Conservation (phyloP, 2,888 invertebrate species). For the Euproctis similis region DNA sequence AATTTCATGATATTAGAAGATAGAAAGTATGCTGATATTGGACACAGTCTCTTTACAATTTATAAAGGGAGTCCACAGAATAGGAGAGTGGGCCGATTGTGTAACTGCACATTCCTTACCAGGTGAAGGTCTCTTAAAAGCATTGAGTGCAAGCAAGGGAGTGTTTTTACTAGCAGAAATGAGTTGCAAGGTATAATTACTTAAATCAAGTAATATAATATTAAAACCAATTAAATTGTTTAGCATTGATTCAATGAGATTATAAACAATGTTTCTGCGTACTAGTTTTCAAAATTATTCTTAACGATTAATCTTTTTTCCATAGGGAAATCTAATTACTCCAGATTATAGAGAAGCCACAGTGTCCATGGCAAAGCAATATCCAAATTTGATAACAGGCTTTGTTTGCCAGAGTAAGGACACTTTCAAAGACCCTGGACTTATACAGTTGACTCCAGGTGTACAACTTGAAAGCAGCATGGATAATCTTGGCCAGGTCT, state of each 20-base stretch:
- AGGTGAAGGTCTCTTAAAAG: constrained; percentile 82
- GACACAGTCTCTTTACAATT: constrained; percentile 92
- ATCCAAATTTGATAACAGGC: constrained; percentile 87
- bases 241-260: too few relatives aligned
- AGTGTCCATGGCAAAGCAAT: constrained; percentile 81
- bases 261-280: too few relatives aligned
- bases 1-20: constrained; percentile 97
- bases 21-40: constrained; percentile 97
- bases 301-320: constrained; percentile 9
- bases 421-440: constrained; percentile 80
- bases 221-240: too few relatives aligned
- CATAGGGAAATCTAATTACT: constrained; percentile 72
- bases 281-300: too few relatives aligned
- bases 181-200: too few relatives aligned
- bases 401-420: constrained; percentile 90
- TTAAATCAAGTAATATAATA: too few relatives aligned
- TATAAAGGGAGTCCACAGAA: constrained; percentile 82
- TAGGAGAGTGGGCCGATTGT: constrained; percentile 92
- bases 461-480: constrained; percentile 82
- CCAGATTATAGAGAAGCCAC: constrained; percentile 81
- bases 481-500: constrained; percentile 90
- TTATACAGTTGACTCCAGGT: constrained; percentile 95
- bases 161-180: constrained; percentile 92
- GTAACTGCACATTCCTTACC: constrained; percentile 93
- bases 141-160: constrained; percentile 71